Base-by-base conservation (phyloP, 2,113 vertebrate species). In the Castor canadensis region DNA sequence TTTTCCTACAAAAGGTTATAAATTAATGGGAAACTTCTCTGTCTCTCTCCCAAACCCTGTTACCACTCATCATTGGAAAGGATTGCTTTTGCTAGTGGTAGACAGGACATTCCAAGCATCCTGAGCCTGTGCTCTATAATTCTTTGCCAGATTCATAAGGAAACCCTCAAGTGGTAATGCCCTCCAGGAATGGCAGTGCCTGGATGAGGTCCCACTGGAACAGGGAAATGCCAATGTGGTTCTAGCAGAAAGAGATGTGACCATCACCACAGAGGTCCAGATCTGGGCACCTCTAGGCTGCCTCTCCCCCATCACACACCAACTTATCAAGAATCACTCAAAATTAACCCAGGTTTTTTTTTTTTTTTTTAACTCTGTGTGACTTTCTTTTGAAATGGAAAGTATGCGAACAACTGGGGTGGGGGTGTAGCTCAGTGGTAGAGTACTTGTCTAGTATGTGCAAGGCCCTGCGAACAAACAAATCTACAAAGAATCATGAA, bases 11-110 rank as follows among this genome's bases (percentile, higher is more conserved):
- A 71, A 62, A 95, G 54, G 72, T 84, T 67, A n/a, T 15, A n/a
- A 6, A 62, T 60, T 93, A 73, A 82, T 95, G 28, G 89, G 81
- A 94, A 96, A 47, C 38, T 85, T 45, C 49, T 81, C 66, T 16
- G 58, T 4, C 60, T 93, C 32, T 62, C 89, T 95, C 38, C 32
- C 0, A 0, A 94, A 49, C 10, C 47, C 85, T 80, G 75, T 95
- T 87, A 1, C 17, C 91, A 64, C 94, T 89, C 83, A 38, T 69
- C 43, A 38, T 6, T 54, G 13, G 56, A 76, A 28, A 83, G 45
- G 81, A 43, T 7, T 47, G 32, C 62, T 73, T 89, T 97, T 80
- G 40, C 1, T 4, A 12, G 58, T 6, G 83, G 66, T 17, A n/a
- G 73, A 90, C 35, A 35, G 22, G 10, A 40, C 0, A 1, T 62